These are phyloP conservation scores for Diplogasteroides magnus DNA, from an alignment of 1,140 invertebrate species.

Conservation along the genomic window DNA sequence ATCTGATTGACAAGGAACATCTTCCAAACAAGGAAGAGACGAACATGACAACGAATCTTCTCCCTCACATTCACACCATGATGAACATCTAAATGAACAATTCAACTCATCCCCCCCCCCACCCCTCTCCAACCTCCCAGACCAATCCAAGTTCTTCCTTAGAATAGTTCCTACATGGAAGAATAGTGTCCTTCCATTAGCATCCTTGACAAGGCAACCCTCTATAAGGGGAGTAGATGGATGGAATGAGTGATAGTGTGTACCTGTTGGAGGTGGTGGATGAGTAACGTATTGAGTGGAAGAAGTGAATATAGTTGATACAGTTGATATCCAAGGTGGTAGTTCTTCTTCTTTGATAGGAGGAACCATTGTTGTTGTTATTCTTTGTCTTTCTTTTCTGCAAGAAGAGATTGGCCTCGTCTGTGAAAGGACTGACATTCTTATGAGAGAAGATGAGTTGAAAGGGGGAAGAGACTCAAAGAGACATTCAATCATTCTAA, in stretches of 20 bases:
- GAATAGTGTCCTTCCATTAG: slow-evolving; percentile 26
- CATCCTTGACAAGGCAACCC: slow-evolving; percentile 25
- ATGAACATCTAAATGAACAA: slow-evolving; percentile 47
- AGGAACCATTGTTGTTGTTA: slow-evolving; percentile 10
- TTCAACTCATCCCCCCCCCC: neutral
- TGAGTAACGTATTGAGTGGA: slow-evolving; percentile 24
- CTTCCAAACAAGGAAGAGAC: slow-evolving; percentile 38
- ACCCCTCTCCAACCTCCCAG: neutral
- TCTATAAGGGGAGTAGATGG: slow-evolving; percentile 1
- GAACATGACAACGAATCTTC: slow-evolving; percentile 43
- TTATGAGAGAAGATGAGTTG: neutral
- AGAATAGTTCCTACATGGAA: slow-evolving; percentile 24
- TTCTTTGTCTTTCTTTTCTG: slow-evolving; percentile 7
- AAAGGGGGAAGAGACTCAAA: neutral
- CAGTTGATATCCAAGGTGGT: slow-evolving; percentile 16
- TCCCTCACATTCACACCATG: slow-evolving; percentile 45
- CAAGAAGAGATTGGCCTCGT: too few relatives aligned
- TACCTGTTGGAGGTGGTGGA: slow-evolving; percentile 19
- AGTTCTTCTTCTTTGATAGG: slow-evolving; percentile 14
- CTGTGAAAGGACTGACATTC: neutral
- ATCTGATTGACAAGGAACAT: slow-evolving; percentile 34
- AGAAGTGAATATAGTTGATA: slow-evolving; percentile 8
- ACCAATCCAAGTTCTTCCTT: slow-evolving; percentile 12
- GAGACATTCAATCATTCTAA: neutral
- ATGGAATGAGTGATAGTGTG: neutral